Base-by-base conservation (phyloP, 2,888 invertebrate species). In the Vesta saturnalis region DNA sequence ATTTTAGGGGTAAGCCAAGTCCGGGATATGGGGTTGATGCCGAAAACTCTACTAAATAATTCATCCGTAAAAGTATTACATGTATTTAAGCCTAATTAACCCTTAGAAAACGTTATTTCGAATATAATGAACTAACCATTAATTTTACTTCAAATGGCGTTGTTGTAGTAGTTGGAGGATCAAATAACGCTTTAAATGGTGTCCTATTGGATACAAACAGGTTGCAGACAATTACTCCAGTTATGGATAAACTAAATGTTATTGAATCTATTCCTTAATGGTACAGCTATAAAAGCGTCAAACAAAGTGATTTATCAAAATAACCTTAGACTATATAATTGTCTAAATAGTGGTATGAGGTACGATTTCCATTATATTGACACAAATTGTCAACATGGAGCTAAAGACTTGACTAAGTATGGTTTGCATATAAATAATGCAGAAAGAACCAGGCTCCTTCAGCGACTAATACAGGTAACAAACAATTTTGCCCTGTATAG, bases 161-260 rank as follows among this genome's bases (percentile, higher is more conserved):
- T 30, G 30, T 30, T 30, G 10, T 30, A 6, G 30, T 30, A 30
- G 10, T 30, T 30, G 30, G 30, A 10, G 30, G n/a, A 56, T 71
- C 59, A 5, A 79, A 47, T 54, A 72, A 71, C 0, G 70, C 74
- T 8, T n/a, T n/a, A n/a, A n/a, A n/a, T n/a, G n/a, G n/a, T n/a
- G n/a, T n/a, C n/a, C n/a, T n/a, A 57, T 60, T 19, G 69, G 71
- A 0, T 76, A 77, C 46, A 71, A 46, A 0, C 69, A 12, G 10
- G 80, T 80, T 1, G 80, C 72, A n/a, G n/a, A n/a, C n/a, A n/a
- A n/a, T n/a, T 0, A 80, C 77, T 54, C 77, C 30, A 10, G 30
- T 30, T 30, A 5, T 30, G 5, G 10, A 30, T 30, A 30, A 30
- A 30, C 30, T 30, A 10, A 30, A 30, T 30, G 30, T 30, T 30